Evolutionary conservation across 2,888 invertebrate genomes (phyloP), one percentile per base, ranked within the genome.

Genomic region (Heteromurus nitidus): DNA sequence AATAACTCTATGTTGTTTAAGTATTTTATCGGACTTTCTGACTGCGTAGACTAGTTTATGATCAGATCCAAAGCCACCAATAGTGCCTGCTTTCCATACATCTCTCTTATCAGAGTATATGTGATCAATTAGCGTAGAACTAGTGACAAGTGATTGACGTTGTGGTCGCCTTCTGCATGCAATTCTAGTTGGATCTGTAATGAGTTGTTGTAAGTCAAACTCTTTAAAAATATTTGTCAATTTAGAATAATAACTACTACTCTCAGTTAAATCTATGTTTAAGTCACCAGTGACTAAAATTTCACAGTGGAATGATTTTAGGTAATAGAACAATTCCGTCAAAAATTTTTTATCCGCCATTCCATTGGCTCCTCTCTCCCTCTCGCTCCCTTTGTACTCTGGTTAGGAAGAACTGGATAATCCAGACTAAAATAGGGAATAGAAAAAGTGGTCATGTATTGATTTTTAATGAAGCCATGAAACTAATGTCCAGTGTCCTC

Each of bases 391-490:
- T 24, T 9, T 58, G 7, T 24, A 13, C 22, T 9, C 28, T 9
- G 65, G 24, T 1, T 36, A 26, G 18, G 65, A 3, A 44, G 22
- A 47, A 36, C 36, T 36, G 13, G 7, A 36, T 36, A 36, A 36
- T 9, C 36, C 13, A 36, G 36, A 36, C 36, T 36, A 13, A n/a
- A n/a, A n/a, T n/a, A 36, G 36, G 36, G 36, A 2, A 24, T 7
- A 53, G 18, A 30, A 26, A 53, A 70, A 36, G 55, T 58, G 58
- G 36, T 22, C n/a, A n/a, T 20, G 42, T 70, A 70, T 70, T 70
- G 70, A 70, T 70, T 70, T 70, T 70, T 70, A 70, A 70, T 70
- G 70, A 70, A 70, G 70, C 70, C 70, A 70, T 58, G 70, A 58
- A 58, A 58, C 5, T 20, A 55, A 5, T 16, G 5, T 2, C 55